Evolutionary conservation across 2,888 invertebrate species (phyloP), one percentile per base, ranked within the genome.

Genomic region (Apotomis betuletana): DNA sequence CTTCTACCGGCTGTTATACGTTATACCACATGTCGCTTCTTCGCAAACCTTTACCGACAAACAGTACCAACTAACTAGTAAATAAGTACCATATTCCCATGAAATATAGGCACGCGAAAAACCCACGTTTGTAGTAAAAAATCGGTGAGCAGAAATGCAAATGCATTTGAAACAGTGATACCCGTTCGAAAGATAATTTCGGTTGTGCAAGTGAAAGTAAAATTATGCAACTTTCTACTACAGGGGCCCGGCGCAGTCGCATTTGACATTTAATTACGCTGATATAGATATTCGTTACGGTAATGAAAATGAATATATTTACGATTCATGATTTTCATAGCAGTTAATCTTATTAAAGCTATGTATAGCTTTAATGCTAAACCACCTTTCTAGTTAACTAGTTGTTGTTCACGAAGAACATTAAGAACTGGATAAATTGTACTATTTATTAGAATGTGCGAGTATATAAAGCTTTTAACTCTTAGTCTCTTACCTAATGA

Each of bases 161-260:
- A 91, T 87, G 80, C 80, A 80, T 83, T 88, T 88, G 81, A 85
- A 90, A 88, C 85, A 84, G 86, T 88, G 87, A 89, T 86, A 85
- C 62, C 63, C 63, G 62, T 83, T 80, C 81, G 79, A 84, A 82
- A 87, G 85, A 88, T 89, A 86, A 90, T 87, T 90, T 88, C 78
- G 81, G 81, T 76, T 80, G 75, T 80, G 80, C 81, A 79, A 90
- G 92, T 90, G 92, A 93, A 93, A 92, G 93, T 91, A 80, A 88
- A 86, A 89, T 93, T 92, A 93, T 87, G 93, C 91, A 93, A 93
- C 91, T 92, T 92, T 92, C 92, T 90, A 90, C 85, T 78, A 79
- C 77, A n/a, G 78, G 82, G 79, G 79, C 61, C 61, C 13, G 61
- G 51, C 51, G 38, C 36, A 27, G 46, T 54, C 51, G 60, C 57